Base-by-base conservation (phyloP, 2,888 invertebrate species). In the Panzeria rudis region DNA sequence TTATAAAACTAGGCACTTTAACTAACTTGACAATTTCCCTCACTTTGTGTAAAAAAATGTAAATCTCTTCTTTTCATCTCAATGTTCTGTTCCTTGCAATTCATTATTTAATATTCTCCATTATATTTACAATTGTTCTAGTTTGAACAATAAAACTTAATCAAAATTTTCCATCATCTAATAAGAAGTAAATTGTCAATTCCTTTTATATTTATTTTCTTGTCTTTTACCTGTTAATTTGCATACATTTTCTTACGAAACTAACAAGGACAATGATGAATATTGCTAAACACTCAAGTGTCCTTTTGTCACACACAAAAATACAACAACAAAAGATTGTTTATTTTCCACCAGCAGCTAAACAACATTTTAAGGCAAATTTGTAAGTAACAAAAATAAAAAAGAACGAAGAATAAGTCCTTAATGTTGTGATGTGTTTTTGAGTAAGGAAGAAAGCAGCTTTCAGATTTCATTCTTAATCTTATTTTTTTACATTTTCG, bases 211-310 rank as follows among this genome's bases (percentile, higher is more conserved):
- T 44, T 61, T 15, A 44, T 47, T 25, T 75, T 15, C 32, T 32
- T 20, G 3, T 25, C 17, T 68, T 81, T 75, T 61, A 82, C 75
- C 76, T 76, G 82, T 76, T 71, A 78, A 83, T 83, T 79, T 83
- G 69, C 79, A 83, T 75, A 79, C 9, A 61, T 72, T 68, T 78
- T 73, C 69, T 29, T 9, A 69, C 3, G n/a, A 23, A 25, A 29
- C 23, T 25, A 69, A 73, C n/a, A 61, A 35, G 15, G 15, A 64
- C 32, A 54, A 64, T 5, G 32, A 56, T 66, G 32, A 66, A 56
- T 23, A 44, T 32, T 32, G 9, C 29, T 9, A 41, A 23, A 75
- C 11, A 41, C 50, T 75, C 11, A 52, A 75, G 62, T 50, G 52
- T 66, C 11, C 32, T 59, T 68, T 76, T 56, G 54, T 56, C 66